Base-by-base conservation (phyloP, 2,888 invertebrate genomes). In the Drosophila infuscata region DNA sequence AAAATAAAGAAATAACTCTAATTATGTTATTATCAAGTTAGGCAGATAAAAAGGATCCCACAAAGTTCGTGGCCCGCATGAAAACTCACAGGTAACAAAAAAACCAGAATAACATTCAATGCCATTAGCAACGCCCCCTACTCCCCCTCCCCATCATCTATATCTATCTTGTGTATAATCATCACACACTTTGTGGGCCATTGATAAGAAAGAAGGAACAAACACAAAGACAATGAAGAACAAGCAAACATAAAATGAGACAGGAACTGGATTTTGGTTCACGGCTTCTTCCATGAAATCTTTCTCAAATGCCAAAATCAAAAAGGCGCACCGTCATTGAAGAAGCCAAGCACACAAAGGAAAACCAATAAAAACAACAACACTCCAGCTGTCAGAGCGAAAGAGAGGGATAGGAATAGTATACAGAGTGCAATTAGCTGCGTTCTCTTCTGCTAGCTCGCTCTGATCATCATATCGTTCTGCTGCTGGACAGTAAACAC, bases 181-280 rank as follows among this genome's bases (percentile, higher is more conserved):
- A 84, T 86, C 87, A 86, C 87, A 76, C 89, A 77, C 86, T 65
- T 49, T 82, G 66, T 71, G 65, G 63, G 69, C 41, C 74, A 74
- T 81, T 70, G 64, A 76, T 73, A 70, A 79, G 74, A 53, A 79
- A 52, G n/a, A 72, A 74, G 43, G 51, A 51, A 57, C 60, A 33
- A 69, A 67, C 67, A 68, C 61, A 57, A n/a, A 54, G n/a, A 56
- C 56, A 56, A 56, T 38, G 33, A 35, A 72, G 56, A 81, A 59
- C 68, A 76, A 78, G 66, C 35, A 67, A 46, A 25, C 43, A 46
- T 25, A 4, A 15, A 81, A 80, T 41, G 82, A 86, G 79, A 90
- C 81, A 87, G 86, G 88, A 86, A 86, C 86, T 90, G 83, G 86
- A 86, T 90, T 85, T 85, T 82, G 54, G 58, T 66, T 54, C 75